Conservation (phyloP, 2,113 vertebrate genomes). For the Camelus bactrianus region DNA sequence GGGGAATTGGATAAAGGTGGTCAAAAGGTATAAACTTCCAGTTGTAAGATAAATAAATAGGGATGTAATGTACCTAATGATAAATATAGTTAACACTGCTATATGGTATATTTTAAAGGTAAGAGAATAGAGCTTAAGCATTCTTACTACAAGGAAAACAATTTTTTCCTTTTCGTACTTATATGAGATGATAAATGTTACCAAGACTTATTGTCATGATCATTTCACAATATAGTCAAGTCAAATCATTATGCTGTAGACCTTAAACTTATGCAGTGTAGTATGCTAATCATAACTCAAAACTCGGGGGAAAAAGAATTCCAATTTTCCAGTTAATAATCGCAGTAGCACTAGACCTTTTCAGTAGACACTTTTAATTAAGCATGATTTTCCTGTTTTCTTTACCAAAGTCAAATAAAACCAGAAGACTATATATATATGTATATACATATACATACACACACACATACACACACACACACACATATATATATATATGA, state of each 20-base stretch:
- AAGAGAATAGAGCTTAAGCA: background rate
- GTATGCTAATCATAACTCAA: background rate
- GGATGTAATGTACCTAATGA: no score
- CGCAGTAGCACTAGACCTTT: background rate
- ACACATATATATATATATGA: no score
- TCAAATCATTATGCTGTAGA: background rate
- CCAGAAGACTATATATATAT: background rate
- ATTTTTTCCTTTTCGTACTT: no score
- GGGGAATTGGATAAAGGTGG: no score
- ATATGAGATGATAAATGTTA: no score
- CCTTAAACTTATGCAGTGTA: background rate
- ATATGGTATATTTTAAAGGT: no score
- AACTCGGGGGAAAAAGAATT: background rate
- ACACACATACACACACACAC: no score
- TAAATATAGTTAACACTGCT: no score
- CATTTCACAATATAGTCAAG: background rate
- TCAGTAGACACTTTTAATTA: background rate
- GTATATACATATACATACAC: no score
- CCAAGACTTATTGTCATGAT: no score
- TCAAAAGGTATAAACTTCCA: no score
- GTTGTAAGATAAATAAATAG: no score
- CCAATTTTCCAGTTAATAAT: background rate
- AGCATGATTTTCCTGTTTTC: background rate
- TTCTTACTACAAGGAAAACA: background rate
- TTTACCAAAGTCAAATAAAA: slow-evolving; percentile 15